Percentiles rank a stretch among this genome's conserved stretches.
phyloP scores from a whole-genome alignment of 2,113 vertebrate genomes.

The Cinclus mexicanus region DNA sequence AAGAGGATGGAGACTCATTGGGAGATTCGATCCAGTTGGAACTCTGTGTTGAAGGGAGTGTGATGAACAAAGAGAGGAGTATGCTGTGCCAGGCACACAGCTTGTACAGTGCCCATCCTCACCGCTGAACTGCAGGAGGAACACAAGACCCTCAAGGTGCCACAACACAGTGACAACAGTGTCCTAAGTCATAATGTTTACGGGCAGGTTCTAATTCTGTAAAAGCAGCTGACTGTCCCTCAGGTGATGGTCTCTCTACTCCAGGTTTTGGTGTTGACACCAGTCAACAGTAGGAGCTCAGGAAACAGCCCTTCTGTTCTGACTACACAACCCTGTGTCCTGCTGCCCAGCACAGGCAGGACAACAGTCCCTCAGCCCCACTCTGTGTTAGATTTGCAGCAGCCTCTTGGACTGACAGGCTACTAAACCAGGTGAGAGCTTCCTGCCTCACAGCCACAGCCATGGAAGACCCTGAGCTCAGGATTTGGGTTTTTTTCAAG shows the following conservation, averaged over 20 bases:
- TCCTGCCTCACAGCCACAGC: background rate
- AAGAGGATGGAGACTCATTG: background rate
- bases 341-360: background rate
- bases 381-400: background rate
- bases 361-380: background rate
- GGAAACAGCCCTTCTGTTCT: background rate
- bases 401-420: background rate
- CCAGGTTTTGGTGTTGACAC: background rate
- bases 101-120: background rate
- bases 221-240: background rate
- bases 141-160: background rate
- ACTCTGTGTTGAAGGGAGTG: constrained; percentile 45
- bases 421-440: background rate
- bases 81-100: constrained; percentile 35
- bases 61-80: constrained; percentile 57
- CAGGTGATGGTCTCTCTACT: background rate
- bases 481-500: background rate
- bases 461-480: background rate
- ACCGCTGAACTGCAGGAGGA: constrained; percentile 50
- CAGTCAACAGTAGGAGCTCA: background rate
- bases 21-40: background rate
- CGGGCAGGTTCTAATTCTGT: constrained; percentile 66
- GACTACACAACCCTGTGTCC: too few species aligned
- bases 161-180: background rate
- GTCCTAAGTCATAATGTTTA: constrained; percentile 47